Conservation (phyloP, 2,113 vertebrate genomes). For the Daubentonia madagascariensis region DNA sequence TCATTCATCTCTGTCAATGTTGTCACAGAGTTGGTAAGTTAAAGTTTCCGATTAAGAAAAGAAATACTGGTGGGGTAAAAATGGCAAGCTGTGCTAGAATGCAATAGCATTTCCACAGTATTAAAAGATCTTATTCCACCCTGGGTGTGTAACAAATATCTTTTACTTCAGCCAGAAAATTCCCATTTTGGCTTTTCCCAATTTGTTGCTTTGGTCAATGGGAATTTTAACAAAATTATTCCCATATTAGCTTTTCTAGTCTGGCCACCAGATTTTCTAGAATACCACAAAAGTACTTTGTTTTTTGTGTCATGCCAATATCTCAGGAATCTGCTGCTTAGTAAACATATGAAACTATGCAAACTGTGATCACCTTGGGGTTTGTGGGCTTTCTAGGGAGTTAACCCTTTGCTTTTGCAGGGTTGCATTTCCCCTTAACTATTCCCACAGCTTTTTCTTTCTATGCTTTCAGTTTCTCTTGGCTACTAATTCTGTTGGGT, state of each 20-base stretch:
- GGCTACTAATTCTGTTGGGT: not conserved
- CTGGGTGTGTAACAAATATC: not conserved
- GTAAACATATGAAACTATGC: not conserved
- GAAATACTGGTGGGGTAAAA: not conserved
- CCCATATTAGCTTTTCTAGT: not conserved
- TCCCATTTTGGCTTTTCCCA: not conserved
- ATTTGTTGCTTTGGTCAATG: not conserved
- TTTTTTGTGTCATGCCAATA: not conserved
- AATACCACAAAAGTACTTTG: not conserved
- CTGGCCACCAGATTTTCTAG: slow-evolving; percentile 15
- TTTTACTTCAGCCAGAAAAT: not conserved
- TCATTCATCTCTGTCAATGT: not conserved
- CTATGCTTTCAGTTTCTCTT: not conserved
- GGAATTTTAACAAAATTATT: slow-evolving; percentile 17
- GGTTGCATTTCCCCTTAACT: not conserved
- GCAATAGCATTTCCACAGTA: not conserved
- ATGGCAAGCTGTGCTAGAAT: not conserved
- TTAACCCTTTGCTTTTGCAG: not conserved
- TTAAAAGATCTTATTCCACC: not conserved
- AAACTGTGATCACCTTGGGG: not conserved
- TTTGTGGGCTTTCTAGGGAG: not conserved
- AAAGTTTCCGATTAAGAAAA: not conserved
- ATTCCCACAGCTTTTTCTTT: not conserved
- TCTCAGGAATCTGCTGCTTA: not conserved
- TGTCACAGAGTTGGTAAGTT: not conserved